Percentiles rank a stretch among this genome's conserved stretches.
phyloP scores from a whole-genome alignment of 2,888 invertebrate genomes.

The Phymatocera aterrima region DNA sequence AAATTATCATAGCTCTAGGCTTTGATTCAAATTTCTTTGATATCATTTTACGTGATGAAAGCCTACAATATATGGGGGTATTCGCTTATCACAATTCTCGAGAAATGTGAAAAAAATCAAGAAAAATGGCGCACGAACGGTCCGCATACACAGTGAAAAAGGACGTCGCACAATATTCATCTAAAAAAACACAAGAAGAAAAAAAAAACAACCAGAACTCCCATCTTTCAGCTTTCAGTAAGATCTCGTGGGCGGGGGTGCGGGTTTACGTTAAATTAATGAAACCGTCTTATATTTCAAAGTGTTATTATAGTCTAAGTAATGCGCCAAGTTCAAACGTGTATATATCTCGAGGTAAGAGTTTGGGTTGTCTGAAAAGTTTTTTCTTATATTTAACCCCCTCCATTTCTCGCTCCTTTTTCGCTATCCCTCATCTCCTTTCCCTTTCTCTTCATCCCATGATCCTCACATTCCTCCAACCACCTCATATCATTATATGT shows the following conservation, averaged over 20 bases:
- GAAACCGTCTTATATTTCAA: conserved; percentile 40
- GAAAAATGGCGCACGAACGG: too few relatives aligned
- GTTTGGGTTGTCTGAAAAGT: conserved; percentile 14
- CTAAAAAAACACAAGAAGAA: too few relatives aligned
- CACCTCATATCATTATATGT: conserved; percentile 10
- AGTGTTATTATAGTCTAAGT: conserved; percentile 40
- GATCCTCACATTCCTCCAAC: background rate
- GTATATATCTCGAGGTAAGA: conserved; percentile 16
- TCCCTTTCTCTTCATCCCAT: background rate
- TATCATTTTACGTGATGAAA: too few relatives aligned
- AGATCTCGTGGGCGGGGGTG: background rate
- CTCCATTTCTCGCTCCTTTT: background rate
- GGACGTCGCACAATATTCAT: too few relatives aligned
- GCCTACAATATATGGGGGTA: too few relatives aligned
- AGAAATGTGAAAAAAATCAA: too few relatives aligned
- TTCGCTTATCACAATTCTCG: too few relatives aligned
- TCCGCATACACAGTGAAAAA: too few relatives aligned
- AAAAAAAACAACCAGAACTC: background rate
- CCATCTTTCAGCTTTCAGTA: background rate
- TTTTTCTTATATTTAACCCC: conserved; percentile 11
- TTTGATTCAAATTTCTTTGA: too few relatives aligned
- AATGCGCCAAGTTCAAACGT: conserved; percentile 36
- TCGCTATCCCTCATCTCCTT: background rate
- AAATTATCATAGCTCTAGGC: too few relatives aligned
- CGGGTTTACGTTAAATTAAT: conserved; percentile 18